Evolutionary conservation across 2,888 invertebrate genomes (phyloP).

Genomic region (Cantharis lateralis): DNA sequence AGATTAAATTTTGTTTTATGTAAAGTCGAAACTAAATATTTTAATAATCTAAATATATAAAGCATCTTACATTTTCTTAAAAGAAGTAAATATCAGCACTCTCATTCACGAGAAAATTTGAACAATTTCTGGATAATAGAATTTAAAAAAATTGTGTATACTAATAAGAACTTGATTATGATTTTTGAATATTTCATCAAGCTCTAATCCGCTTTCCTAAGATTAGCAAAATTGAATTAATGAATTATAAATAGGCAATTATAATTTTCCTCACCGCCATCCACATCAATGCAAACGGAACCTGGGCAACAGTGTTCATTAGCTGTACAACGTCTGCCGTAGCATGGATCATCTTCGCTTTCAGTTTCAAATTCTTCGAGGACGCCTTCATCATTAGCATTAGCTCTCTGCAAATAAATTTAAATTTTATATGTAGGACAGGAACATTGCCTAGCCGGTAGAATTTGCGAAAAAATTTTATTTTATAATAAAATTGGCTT

Average conservation of each 20-base stretch:
- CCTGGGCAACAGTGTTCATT: slow-evolving; percentile 87
- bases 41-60: not conserved
- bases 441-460: not conserved
- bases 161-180: not conserved
- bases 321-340: slow-evolving; percentile 73
- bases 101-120: not conserved
- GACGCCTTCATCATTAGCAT: slow-evolving; percentile 51
- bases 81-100: not conserved
- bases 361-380: slow-evolving; percentile 57
- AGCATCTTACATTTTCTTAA: not conserved
- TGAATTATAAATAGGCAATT: not conserved
- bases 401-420: slow-evolving; percentile 14
- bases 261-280: slow-evolving; percentile 59
- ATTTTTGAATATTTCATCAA: not conserved
- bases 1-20: not conserved
- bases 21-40: not conserved
- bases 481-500: not conserved
- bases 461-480: not conserved
- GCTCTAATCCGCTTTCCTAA: not conserved
- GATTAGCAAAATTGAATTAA: not conserved
- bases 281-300: slow-evolving; percentile 72
- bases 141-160: not conserved
- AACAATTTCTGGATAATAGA: not conserved
- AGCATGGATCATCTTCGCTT: slow-evolving; percentile 72
- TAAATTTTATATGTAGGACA: not conserved